Base-by-base conservation (phyloP, 2,888 invertebrate genomes). In the Ypsolopha sequella region DNA sequence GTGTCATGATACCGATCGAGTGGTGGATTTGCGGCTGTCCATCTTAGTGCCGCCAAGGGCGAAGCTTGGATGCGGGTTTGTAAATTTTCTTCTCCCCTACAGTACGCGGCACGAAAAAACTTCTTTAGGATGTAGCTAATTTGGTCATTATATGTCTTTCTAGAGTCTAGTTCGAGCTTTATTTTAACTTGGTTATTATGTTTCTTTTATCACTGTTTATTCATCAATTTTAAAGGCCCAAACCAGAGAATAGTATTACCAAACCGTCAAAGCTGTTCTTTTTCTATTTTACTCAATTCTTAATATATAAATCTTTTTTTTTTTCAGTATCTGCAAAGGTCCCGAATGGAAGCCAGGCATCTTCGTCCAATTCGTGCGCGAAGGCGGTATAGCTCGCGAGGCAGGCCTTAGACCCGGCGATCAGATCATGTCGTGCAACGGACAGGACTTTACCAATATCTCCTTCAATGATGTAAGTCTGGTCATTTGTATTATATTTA, bases 341-440 rank as follows among this genome's bases (percentile, higher is more conserved):
- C 95, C 95, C 6, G 92, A 93, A 58, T 93, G 93, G 91, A 92
- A 92, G 67, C 94, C 94, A 1, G 96, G 96, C 41, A 95, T 96
- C 60, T 96, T 93, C 73, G 91, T 96, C 41, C 94, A 97, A 84
- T 95, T 95, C 62, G 95, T 96, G 51, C 92, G 95, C 69, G 95
- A 95, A 60, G 93, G 93, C 34, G 95, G 97, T 45, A 92, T 97
- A 53, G 97, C 97, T 0, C 89, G 94, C 48, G 94, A 95, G 63
- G 94, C 95, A 1, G 97, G 97, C 0, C 81, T 98, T 11, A 89
- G 94, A 63, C 94, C 95, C 0, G 97, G 97, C 6, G 97, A 98
- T 76, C 96, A 97, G 79, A 94, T 98, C 57, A 76, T 97, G 51
- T 92, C 93, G 61, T 97, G 97, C 74, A 97, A 98, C 71, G 95